Evolutionary conservation across 2,797 vertebrate species (phyloP).

Genomic region (Sarcoramphus papa): DNA sequence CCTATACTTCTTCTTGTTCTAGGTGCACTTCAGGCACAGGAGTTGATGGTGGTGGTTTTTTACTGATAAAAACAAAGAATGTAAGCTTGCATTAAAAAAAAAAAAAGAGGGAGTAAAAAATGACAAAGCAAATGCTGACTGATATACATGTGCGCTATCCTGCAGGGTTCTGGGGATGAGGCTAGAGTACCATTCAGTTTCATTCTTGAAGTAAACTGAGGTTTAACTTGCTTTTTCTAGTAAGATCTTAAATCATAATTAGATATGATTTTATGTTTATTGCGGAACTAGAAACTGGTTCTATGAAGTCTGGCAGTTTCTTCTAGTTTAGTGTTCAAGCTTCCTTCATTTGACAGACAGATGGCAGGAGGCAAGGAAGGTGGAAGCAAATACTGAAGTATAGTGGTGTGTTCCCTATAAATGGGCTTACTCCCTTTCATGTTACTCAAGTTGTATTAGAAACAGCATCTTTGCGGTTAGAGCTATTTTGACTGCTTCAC

Average conservation of each 20-base stretch:
- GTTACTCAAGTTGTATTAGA: not conserved
- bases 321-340: not conserved
- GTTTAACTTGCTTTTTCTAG: not conserved
- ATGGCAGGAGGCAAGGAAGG: not conserved
- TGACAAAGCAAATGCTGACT: not conserved
- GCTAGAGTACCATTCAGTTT: accelerated
- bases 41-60: not conserved
- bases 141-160: accelerated
- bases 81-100: not conserved
- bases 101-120: not conserved
- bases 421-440: not conserved
- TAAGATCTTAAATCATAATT: not conserved
- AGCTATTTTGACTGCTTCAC: not conserved
- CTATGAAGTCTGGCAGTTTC: not conserved
- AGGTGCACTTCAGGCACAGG: not conserved
- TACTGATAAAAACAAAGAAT: not conserved
- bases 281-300: not conserved
- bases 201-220: not conserved
- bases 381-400: not conserved
- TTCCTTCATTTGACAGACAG: not conserved
- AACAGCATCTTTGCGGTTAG: not conserved
- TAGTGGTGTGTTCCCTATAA: not conserved
- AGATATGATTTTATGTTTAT: not conserved
- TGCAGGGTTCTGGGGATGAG: not conserved
- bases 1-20: not conserved